Percentiles rank a stretch among this genome's conserved stretches.
Conservation (phyloP, 2,888 invertebrate genomes). For the Diarsia mendica region DNA sequence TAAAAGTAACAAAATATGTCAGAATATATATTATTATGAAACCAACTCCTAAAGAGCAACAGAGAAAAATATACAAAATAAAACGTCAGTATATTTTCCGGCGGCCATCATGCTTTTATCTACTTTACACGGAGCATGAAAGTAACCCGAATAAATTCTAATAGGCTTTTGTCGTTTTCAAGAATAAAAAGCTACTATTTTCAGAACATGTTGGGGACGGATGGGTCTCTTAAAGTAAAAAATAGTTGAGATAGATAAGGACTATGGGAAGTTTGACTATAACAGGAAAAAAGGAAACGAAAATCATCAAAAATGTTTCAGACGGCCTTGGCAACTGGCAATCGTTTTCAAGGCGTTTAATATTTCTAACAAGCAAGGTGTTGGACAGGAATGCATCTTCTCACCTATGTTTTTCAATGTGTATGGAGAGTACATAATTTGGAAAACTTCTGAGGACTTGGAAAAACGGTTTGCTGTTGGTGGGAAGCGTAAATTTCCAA, state of each 20-base stretch:
- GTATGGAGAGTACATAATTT: too few relatives aligned
- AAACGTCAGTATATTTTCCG: constrained; percentile 26
- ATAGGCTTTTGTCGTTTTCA: constrained; percentile 40
- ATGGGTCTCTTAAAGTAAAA: background rate
- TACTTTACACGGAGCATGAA: constrained; percentile 25
- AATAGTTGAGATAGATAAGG: background rate
- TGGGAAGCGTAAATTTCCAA: too few relatives aligned
- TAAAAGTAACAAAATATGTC: too few relatives aligned
- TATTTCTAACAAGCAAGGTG: too few relatives aligned
- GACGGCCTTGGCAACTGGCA: too few relatives aligned
- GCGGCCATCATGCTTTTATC: constrained; percentile 46
- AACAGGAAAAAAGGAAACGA: background rate
- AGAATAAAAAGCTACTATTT: constrained; percentile 10
- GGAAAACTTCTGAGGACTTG: too few relatives aligned
- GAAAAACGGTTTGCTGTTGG: too few relatives aligned
- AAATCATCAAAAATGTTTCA: background rate
- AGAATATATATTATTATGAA: background rate
- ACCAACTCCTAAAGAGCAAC: constrained; percentile 7
- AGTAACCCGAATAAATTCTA: constrained; percentile 49
- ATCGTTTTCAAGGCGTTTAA: too few relatives aligned
- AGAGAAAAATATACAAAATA: constrained; percentile 5
- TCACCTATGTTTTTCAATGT: too few relatives aligned
- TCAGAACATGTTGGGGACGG: constrained; percentile 5
- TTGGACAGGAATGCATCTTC: too few relatives aligned
- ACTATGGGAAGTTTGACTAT: background rate